phyloP scores from a whole-genome alignment of 2,888 invertebrate species.

The Pterostichus madidus region DNA sequence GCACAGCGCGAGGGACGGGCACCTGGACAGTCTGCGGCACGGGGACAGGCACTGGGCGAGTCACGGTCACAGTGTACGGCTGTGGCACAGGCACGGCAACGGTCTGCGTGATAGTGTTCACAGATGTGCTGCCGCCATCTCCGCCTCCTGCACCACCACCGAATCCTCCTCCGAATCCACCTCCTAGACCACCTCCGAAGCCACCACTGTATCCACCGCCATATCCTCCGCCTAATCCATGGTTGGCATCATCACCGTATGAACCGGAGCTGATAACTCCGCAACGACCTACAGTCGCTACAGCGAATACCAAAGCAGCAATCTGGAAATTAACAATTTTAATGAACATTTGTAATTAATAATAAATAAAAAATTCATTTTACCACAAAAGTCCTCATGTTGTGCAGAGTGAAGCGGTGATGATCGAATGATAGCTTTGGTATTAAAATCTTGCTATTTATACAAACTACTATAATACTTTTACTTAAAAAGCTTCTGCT shows the following conservation, averaged over 20 bases:
- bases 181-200: conserved; percentile 28
- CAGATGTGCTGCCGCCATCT: conserved; percentile 19
- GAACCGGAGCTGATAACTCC: conserved; percentile 64
- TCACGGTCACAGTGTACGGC: conserved; percentile 57
- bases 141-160: conserved; percentile 30
- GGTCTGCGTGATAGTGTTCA: conserved; percentile 51
- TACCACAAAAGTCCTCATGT: conserved; percentile 60
- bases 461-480: conserved; percentile 1
- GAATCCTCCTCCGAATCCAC: conserved; percentile 35
- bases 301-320: conserved; percentile 59
- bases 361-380: not conserved
- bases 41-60: conserved; percentile 55
- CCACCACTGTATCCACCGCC: conserved; percentile 34
- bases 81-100: conserved; percentile 59
- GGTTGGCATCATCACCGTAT: not conserved
- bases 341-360: too few species aligned
- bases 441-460: conserved; percentile 2
- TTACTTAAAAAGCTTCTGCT: conserved; percentile 11
- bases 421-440: conserved; percentile 51
- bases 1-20: conserved; percentile 51
- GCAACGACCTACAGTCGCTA: conserved; percentile 55
- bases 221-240: conserved; percentile 35
- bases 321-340: conserved; percentile 59
- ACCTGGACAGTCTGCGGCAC: conserved; percentile 32
- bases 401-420: conserved; percentile 23